Base-by-base conservation (phyloP, 2,888 invertebrate species). In the Lampropteryx suffumata region DNA sequence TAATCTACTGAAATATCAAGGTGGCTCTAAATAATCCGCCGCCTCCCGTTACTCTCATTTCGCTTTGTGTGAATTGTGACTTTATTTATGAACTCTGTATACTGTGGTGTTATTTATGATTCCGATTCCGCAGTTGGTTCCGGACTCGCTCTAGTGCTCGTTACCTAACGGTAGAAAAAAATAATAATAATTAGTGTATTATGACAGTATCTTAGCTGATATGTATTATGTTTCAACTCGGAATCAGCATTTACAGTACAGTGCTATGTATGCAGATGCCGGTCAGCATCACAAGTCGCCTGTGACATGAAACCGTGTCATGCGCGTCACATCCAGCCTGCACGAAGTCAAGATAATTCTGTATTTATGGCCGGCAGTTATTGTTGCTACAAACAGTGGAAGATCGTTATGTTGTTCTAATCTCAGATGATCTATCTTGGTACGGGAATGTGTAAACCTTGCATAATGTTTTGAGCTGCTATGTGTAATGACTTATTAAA, bases 21-120 rank as follows among this genome's bases (percentile, higher is more conserved):
- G 41, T 46, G 34, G 40, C 35, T 51, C 44, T 55, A 55, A 60
- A 60, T 57, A 54, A 60, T 50, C 45, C 49, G 35, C 41, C 48
- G 50, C 43, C 55, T 57, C 49, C 51, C 28, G 50, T 59, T 50
- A 47, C 53, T 67, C 71, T 64, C 63, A 64, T 70, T 71, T 69
- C 64, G 61, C 62, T 64, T 66, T 70, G 73, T 75, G 64, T 73
- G 64, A 55, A 55, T 48, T 53, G 48, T 64, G 63, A 61, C 64
- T 61, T 69, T 74, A 73, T 77, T 76, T 76, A 74, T 67, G 64
- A 67, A 67, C 64, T 67, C 62, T 68, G 63, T 69, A 65, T 65
- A 66, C 65, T 70, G 59, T 67, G 35, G 34, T 30, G 11, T 17
- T 32, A 41, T 46, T 45, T 45, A 45, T 36, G 36, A 51, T 46